Conservation (phyloP, 2,797 vertebrate genomes). For the Bradypus variegatus region DNA sequence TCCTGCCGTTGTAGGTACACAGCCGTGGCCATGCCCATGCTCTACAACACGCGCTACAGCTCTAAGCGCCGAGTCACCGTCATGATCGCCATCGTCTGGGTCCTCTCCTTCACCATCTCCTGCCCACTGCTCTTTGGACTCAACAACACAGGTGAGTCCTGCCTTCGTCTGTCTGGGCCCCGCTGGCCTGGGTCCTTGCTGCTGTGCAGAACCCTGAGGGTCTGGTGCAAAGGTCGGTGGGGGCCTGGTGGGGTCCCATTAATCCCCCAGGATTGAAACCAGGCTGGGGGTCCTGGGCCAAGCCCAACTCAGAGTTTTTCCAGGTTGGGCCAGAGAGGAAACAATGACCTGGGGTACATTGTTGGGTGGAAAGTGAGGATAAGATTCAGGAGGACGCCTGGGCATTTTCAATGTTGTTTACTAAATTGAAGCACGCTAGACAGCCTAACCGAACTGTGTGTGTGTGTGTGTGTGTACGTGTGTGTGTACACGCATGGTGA, state of each 20-base stretch:
- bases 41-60: slow-evolving; percentile 98
- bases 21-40: slow-evolving; percentile 98
- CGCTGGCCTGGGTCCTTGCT: not conserved
- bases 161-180: rapidly evolving
- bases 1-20: slow-evolving; percentile 82
- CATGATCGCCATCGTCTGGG: slow-evolving; percentile 98
- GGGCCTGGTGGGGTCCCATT: not conserved
- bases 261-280: not conserved
- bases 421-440: not conserved
- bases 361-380: not conserved
- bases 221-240: not conserved
- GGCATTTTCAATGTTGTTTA: not conserved
- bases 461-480: no score
- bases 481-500: no score
- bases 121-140: slow-evolving; percentile 96
- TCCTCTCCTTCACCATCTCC: slow-evolving; percentile 96
- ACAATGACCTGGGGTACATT: not conserved
- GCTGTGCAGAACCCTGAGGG: not conserved
- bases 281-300: not conserved
- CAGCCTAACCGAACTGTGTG: not conserved
- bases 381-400: not conserved
- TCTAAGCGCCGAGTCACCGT: slow-evolving; percentile 93
- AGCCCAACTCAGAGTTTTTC: not conserved
- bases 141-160: slow-evolving; percentile 88
- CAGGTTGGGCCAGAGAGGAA: not conserved